Percentiles rank a stretch among this genome's conserved stretches.
phyloP scores from a whole-genome alignment of 2,888 invertebrate genomes.

The Lapara coniferarum region DNA sequence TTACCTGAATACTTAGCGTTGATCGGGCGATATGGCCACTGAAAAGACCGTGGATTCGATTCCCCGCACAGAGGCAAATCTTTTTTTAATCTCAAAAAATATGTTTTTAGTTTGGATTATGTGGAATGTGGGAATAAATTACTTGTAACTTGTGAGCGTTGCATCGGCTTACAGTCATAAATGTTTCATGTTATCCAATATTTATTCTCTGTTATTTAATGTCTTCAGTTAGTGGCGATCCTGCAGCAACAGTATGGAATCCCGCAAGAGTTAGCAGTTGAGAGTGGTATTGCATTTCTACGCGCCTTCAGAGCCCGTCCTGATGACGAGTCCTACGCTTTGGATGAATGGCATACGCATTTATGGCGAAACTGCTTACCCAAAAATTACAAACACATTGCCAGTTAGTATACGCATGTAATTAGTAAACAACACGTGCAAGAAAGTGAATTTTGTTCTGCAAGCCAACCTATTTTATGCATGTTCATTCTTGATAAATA shows the following conservation, averaged over 20 bases:
- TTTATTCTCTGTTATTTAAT: not conserved
- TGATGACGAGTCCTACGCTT: conserved; percentile 87
- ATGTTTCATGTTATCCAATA: not conserved
- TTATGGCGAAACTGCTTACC: conserved; percentile 92
- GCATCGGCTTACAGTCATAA: not conserved
- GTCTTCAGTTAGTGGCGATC: conserved; percentile 72
- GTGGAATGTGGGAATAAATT: not conserved
- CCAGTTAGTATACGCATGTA: conserved; percentile 76
- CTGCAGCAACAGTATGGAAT: conserved; percentile 87
- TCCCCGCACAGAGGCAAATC: not conserved
- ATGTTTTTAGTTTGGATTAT: not conserved
- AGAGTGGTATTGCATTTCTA: conserved; percentile 87
- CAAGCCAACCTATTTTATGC: not conserved
- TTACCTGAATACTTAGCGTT: not conserved
- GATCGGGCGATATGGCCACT: not conserved
- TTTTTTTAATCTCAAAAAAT: not conserved
- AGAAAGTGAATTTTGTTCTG: not conserved
- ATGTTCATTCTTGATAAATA: not conserved
- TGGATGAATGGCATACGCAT: conserved; percentile 90
- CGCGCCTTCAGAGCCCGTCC: conserved; percentile 91
- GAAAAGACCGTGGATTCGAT: not conserved
- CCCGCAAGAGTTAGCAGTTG: conserved; percentile 84
- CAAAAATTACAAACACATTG: conserved; percentile 87
- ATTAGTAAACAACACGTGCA: conserved; percentile 10
- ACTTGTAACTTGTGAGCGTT: not conserved